Base-by-base conservation (phyloP, 1,140 invertebrate genomes). In the Chironomus striatipennis region DNA sequence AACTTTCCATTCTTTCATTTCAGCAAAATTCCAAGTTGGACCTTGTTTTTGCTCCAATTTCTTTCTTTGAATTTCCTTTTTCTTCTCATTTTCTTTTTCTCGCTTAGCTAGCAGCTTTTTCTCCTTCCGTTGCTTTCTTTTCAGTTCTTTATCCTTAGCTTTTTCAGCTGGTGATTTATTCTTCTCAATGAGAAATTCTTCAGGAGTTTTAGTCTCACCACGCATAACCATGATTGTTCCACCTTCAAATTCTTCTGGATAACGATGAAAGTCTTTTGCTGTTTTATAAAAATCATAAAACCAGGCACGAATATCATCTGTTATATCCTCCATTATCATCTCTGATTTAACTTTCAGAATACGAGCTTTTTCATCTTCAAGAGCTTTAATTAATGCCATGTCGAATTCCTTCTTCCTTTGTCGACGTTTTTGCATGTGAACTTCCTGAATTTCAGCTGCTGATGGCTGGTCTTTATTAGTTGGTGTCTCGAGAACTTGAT, bases 251-350 rank as follows among this genome's bases (percentile, higher is more conserved):
- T 81, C 83, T 24, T 83, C 77, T 43, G 88, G 88, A 77, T 84
- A 86, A 7, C 81, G 80, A 75, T 87, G 85, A 74, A 88, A 88
- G 64, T 83, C 81, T 43, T 81, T 83, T 0, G 83, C 76, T 73
- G 81, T 79, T 1, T 78, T 78, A 76, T 83, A 85, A 87, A 89
- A 91, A 74, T 86, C 78, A 8, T 80, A 75, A 76, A 90, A 88
- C 90, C 90, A 91, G 73, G 85, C 85, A 73, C 87, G 86, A 76
- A 91, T 88, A 80, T 91, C 89, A 74, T 87, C 86, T 1, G 85
- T 85, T 75, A 90, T 90, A 77, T 91, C 89, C 77, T 91, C 89
- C 82, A 89, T 86, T 64, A 90, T 80, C 74, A 85, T 84, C 1
- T 87, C 86, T 73, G 84, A 84, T 74, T 85, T 82, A 2, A 87